Evolutionary conservation across 2,113 vertebrate species (phyloP).

Genomic region (Pluvianellus socialis): DNA sequence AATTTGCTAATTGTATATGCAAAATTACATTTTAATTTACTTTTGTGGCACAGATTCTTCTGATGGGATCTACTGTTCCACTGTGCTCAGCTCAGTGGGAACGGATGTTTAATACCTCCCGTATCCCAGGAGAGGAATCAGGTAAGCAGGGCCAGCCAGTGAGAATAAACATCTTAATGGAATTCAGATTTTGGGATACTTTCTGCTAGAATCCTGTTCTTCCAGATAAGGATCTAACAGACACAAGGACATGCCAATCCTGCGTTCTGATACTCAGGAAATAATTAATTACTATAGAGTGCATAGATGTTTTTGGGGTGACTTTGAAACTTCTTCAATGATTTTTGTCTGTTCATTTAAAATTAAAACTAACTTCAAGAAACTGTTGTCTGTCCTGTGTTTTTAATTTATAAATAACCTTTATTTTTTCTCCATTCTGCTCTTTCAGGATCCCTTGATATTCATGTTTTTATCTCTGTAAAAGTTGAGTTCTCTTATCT

Average conservation of each 20-base stretch:
- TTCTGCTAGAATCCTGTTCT: neutral
- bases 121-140: conserved; percentile 91
- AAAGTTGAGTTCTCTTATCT: neutral
- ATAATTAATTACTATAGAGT: neutral
- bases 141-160: conserved; percentile 76
- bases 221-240: neutral
- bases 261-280: neutral
- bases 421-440: neutral
- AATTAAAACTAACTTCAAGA: neutral
- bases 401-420: neutral
- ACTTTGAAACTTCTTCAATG: neutral
- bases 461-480: neutral
- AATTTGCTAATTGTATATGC: neutral
- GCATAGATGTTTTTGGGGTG: neutral
- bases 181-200: neutral
- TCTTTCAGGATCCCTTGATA: neutral
- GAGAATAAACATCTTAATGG: neutral
- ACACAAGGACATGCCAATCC: neutral
- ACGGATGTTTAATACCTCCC: conserved; percentile 91
- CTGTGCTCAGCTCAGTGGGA: conserved; percentile 99
- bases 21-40: neutral
- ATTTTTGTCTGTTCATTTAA: neutral
- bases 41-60: conserved; percentile 79
- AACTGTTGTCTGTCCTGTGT: neutral
- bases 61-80: conserved; percentile 91